Conservation (phyloP, 2,888 invertebrate species). For the Caenorhabditis zanzibari region DNA sequence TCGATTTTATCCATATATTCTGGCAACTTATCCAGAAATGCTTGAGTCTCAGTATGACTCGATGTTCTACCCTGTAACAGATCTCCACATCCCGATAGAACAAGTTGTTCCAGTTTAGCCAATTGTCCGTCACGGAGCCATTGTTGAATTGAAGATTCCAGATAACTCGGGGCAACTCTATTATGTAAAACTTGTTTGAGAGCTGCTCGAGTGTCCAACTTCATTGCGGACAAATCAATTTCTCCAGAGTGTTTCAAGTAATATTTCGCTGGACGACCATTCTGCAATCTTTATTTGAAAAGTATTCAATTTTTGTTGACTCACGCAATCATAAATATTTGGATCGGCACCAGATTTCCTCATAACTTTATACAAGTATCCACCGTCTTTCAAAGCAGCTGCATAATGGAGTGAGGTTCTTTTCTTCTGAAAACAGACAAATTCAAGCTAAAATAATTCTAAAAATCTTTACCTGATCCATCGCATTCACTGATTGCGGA, state of each 20-base stretch:
- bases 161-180: conserved; percentile 83
- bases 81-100: conserved; percentile 88
- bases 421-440: conserved; percentile 86
- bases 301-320: no score
- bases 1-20: conserved; percentile 89
- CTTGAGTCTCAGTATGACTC: conserved; percentile 78
- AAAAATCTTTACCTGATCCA: conserved; percentile 83
- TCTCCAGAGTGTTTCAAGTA: conserved; percentile 84
- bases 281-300: conserved; percentile 74
- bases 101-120: conserved; percentile 81
- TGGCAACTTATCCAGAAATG: conserved; percentile 76
- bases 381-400: conserved; percentile 87
- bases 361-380: conserved; percentile 87
- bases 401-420: conserved; percentile 88
- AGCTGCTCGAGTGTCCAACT: conserved; percentile 82
- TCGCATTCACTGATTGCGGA: conserved; percentile 84
- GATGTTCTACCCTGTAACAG: conserved; percentile 87
- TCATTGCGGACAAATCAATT: conserved; percentile 83
- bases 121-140: conserved; percentile 88
- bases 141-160: conserved; percentile 88
- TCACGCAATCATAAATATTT: conserved; percentile 86
- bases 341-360: conserved; percentile 87
- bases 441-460: neutral
- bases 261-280: conserved; percentile 84
- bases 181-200: conserved; percentile 82